Conservation (phyloP, 2,797 vertebrate genomes). For the Lindbergichthys nudifrons region DNA sequence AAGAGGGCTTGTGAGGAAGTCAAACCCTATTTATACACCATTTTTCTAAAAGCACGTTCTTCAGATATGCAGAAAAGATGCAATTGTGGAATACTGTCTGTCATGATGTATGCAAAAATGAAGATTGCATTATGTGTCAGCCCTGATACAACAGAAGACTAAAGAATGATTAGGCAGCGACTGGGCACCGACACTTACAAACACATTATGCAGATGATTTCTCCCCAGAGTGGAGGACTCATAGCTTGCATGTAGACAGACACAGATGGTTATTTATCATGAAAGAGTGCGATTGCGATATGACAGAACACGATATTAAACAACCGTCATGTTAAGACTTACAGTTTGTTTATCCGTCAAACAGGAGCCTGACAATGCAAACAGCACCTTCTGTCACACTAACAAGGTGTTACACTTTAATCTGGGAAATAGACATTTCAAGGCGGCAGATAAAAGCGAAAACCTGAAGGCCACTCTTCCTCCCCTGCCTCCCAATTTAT, state of each 20-base stretch:
- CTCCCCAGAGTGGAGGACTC: conserved; percentile 62
- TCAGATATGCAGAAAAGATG: conserved; percentile 21
- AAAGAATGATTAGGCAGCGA: conserved; percentile 53
- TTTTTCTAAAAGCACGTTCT: conserved; percentile 6
- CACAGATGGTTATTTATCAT: conserved; percentile 52
- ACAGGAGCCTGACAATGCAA: conserved; percentile 25
- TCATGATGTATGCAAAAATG: conserved; percentile 18
- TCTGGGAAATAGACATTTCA: conserved; percentile 48
- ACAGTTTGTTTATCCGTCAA: conserved; percentile 38
- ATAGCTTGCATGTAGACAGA: conserved; percentile 57
- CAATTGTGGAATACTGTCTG: conserved; percentile 7
- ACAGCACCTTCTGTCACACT: conserved; percentile 33
- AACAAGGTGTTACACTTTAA: conserved; percentile 29
- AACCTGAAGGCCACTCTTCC: conserved; percentile 43
- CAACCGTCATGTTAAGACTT: conserved; percentile 14
- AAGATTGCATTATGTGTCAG: conserved; percentile 44
- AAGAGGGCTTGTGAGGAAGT: background rate
- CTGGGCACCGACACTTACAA: conserved; percentile 66
- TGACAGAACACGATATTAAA: conserved; percentile 32
- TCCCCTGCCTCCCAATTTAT: conserved; percentile 9
- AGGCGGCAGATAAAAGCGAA: conserved; percentile 57
- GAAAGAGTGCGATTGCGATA: conserved; percentile 55
- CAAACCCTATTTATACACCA: conserved; percentile 19
- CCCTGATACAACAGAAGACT: conserved; percentile 41
- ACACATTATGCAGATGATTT: conserved; percentile 75